These are phyloP conservation scores for Callopanchax toddi DNA, from an alignment of 2,113 vertebrate genomes.

Conservation along the genomic window DNA sequence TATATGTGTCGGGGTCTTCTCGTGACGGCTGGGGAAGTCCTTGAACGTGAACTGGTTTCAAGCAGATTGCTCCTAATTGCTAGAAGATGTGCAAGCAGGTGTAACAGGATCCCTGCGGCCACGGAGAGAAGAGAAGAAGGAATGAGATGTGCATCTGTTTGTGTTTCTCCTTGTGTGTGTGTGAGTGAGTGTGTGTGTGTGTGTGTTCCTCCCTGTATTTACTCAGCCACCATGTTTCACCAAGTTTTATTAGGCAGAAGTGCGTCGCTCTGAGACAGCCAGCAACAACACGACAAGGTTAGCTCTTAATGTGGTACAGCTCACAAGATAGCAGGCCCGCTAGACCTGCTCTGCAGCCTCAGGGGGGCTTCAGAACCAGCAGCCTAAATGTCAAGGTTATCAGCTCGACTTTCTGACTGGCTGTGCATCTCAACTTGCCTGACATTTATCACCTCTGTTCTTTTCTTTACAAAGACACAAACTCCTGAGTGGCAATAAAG, in stretches of 20 bases:
- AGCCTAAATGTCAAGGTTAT: conserved; percentile 93
- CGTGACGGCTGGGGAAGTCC: conserved; percentile 85
- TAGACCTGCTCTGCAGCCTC: conserved; percentile 55
- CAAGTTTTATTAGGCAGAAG: conserved; percentile 89
- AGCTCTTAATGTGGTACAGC: conserved; percentile 85
- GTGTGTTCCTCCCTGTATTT: conserved; percentile 83
- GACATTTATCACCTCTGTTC: conserved; percentile 80
- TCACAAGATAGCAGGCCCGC: conserved; percentile 70
- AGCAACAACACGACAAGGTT: conserved; percentile 88
- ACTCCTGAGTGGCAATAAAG: conserved; percentile 19
- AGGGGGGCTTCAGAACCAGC: conserved; percentile 63
- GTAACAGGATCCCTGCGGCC: conserved; percentile 89
- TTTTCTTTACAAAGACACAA: conserved; percentile 73
- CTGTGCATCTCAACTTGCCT: conserved; percentile 76
- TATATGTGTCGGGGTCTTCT: conserved; percentile 76
- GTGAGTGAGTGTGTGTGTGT: conserved; percentile 45
- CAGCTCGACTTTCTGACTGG: conserved; percentile 80
- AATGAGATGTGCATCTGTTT: conserved; percentile 75
- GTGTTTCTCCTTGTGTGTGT: conserved; percentile 59
- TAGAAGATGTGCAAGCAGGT: conserved; percentile 94
- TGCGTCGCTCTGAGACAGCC: conserved; percentile 83
- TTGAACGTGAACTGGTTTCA: conserved; percentile 90
- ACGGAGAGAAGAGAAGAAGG: conserved; percentile 67
- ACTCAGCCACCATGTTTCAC: conserved; percentile 86
- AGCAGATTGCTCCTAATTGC: conserved; percentile 95